These are phyloP conservation scores for Falco novaeseelandiae DNA, from an alignment of 2,797 vertebrate genomes.

Conservation along the genomic window DNA sequence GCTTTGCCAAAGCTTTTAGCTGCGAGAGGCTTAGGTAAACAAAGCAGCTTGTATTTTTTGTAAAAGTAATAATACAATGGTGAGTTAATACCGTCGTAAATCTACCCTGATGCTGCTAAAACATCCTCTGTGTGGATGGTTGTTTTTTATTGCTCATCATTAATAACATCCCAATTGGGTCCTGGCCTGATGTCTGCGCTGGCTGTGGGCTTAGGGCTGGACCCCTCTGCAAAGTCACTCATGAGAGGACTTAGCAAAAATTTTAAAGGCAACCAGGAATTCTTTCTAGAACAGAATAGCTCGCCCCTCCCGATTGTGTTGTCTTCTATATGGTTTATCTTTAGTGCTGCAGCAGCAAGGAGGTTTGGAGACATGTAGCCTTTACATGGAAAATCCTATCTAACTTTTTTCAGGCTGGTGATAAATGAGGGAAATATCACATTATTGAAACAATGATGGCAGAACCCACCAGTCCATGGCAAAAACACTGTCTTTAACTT, in stretches of 20 bases:
- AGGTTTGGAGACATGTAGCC: neutral
- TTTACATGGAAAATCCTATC: neutral
- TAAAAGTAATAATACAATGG: neutral
- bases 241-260: neutral
- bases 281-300: neutral
- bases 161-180: neutral
- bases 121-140: neutral
- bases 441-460: neutral
- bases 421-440: neutral
- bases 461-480: neutral
- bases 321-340: neutral
- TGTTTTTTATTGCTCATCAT: neutral
- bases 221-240: neutral
- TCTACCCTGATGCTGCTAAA: neutral
- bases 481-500: neutral
- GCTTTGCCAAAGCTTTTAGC: neutral
- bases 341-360: neutral
- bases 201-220: neutral
- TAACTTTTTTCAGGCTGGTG: neutral
- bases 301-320: neutral
- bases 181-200: neutral
- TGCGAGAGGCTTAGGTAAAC: neutral
- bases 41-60: neutral
- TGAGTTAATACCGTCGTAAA: neutral
- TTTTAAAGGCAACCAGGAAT: neutral